Percentiles rank a stretch among this genome's conserved stretches.
These are phyloP conservation scores for Cheirogaleus major DNA, from an alignment of 2,797 vertebrate genomes.

Conservation along the genomic window DNA sequence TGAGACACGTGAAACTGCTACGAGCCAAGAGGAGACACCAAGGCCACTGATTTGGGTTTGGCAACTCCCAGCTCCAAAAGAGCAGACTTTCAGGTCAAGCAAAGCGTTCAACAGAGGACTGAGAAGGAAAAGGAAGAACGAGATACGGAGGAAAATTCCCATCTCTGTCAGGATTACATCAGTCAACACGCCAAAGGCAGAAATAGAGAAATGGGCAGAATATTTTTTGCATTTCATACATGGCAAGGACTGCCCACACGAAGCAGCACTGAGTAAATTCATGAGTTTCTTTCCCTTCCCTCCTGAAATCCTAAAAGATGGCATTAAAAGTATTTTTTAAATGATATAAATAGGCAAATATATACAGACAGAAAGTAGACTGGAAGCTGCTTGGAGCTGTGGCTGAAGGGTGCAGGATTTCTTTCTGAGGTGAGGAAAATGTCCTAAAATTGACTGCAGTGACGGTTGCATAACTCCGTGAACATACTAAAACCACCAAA, in stretches of 20 bases:
- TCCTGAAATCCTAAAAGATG: not conserved
- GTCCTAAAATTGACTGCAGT: not conserved
- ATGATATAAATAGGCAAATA: not conserved
- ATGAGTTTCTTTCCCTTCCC: not conserved
- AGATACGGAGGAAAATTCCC: not conserved
- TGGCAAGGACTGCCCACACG: not conserved
- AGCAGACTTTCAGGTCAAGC: not conserved
- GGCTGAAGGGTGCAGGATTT: not conserved
- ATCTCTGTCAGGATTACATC: rapidly evolving
- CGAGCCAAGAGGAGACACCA: not conserved
- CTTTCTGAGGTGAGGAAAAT: not conserved
- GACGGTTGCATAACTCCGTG: not conserved
- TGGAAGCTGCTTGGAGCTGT: not conserved
- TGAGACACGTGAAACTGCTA: rapidly evolving
- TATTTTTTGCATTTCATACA: too few species aligned
- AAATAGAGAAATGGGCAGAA: not conserved
- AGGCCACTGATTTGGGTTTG: not conserved
- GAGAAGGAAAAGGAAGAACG: not conserved
- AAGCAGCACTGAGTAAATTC: not conserved
- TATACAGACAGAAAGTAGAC: not conserved
- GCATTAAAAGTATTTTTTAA: not conserved
- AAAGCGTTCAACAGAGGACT: not conserved
- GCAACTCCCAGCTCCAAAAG: not conserved
- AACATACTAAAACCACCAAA: not conserved
- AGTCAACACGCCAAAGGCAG: not conserved